A percentile compares a stretch with the other conserved stretches of the same genome.
Evolutionary conservation across 2,888 invertebrate species (phyloP).

Genomic region (Theristus sp.): DNA sequence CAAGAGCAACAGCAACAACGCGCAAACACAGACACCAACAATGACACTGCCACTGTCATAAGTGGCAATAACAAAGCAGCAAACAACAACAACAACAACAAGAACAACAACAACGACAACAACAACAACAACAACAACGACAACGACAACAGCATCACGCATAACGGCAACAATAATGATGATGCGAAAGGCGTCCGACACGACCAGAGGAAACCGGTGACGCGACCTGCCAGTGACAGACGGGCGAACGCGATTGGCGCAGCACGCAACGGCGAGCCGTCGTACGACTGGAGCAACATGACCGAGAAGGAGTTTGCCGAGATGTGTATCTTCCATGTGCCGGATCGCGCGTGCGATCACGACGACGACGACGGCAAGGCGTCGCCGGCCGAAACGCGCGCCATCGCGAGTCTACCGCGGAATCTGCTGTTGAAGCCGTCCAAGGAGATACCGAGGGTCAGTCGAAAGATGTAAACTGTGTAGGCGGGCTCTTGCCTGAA

Average conservation of each 20-base stretch:
- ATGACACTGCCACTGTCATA: no score
- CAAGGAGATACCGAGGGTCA: constrained; percentile 3
- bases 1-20: no score
- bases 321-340: constrained; percentile 24
- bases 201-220: no score
- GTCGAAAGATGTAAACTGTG: not conserved
- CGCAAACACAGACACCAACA: no score
- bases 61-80: no score
- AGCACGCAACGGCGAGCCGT: not conserved
- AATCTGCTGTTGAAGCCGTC: constrained; percentile 6
- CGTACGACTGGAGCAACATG: constrained; percentile 5
- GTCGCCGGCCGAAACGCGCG: not conserved
- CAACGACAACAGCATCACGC: not conserved
- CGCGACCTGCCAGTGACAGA: no score
- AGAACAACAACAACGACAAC: no score
- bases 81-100: no score
- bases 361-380: not conserved
- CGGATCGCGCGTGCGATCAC: constrained; percentile 12
- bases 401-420: constrained; percentile 1
- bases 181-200: no score
- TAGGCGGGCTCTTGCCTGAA: no score
- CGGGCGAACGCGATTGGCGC: no score
- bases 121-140: no score
- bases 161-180: not conserved
- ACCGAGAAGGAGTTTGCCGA: constrained; percentile 16